Conservation (phyloP, 1,140 invertebrate species). For the Rhysida immarginata region DNA sequence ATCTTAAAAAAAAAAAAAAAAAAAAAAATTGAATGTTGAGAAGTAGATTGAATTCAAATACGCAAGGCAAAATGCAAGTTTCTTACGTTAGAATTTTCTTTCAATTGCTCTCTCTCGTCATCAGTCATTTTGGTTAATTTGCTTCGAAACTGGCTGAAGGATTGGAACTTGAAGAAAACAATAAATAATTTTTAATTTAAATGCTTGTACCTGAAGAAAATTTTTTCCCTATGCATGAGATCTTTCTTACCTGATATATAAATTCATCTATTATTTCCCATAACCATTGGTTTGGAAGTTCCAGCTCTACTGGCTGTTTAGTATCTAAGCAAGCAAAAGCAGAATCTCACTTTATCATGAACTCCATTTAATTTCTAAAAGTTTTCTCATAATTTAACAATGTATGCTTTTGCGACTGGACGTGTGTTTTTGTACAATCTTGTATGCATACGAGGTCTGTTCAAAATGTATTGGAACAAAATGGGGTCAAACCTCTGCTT, state of each 20-base stretch:
- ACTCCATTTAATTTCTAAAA: background rate
- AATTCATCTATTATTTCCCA: slow-evolving; percentile 99
- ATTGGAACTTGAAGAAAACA: slow-evolving; percentile 62
- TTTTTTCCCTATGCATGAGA: too few species aligned
- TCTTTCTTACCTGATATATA: slow-evolving; percentile 45
- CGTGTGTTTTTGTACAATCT: background rate
- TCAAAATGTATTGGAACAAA: too few species aligned
- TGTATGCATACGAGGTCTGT: background rate
- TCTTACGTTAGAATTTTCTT: too few species aligned
- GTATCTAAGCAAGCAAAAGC: slow-evolving; percentile 38
- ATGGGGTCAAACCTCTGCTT: too few species aligned
- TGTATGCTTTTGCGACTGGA: background rate
- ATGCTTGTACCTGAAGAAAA: too few species aligned
- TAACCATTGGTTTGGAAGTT: slow-evolving; percentile 95
- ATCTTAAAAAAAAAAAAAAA: slow-evolving; percentile 34
- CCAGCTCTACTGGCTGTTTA: slow-evolving; percentile 72
- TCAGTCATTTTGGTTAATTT: slow-evolving; percentile 68
- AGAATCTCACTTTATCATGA: background rate
- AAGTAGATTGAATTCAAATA: background rate
- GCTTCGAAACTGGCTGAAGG: slow-evolving; percentile 82
- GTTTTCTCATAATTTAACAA: background rate
- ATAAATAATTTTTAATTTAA: too few species aligned
- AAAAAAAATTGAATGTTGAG: background rate
- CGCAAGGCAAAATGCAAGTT: too few species aligned
- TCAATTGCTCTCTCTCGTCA: slow-evolving; percentile 63